Conservation (phyloP, 2,113 vertebrate species). For the Paedocypris sp. region DNA sequence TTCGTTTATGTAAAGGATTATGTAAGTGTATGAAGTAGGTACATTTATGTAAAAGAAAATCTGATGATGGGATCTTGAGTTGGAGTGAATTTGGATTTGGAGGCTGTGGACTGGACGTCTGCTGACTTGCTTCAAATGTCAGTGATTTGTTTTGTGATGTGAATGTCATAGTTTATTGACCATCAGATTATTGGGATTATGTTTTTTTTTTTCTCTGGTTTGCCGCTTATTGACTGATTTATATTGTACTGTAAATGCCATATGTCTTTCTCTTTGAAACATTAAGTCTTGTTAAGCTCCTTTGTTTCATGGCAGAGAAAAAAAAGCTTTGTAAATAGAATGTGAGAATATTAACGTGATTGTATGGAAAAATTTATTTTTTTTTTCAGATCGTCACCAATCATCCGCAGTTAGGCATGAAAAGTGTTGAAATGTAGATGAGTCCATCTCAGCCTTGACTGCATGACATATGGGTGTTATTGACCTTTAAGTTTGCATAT, state of each 20-base stretch:
- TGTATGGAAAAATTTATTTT: not conserved
- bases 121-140: too few species aligned
- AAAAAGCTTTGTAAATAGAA: conserved; percentile 8
- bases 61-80: too few species aligned
- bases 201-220: not conserved
- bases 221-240: not conserved
- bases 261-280: not conserved
- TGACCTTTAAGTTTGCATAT: conserved; percentile 23
- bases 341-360: not conserved
- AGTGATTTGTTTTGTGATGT: too few species aligned
- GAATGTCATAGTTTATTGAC: too few species aligned
- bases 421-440: not conserved
- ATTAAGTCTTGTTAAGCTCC: not conserved
- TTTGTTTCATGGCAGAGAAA: not conserved
- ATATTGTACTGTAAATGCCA: not conserved
- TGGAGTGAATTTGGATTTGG: too few species aligned
- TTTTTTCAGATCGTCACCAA: conserved; percentile 6
- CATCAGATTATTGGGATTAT: too few species aligned
- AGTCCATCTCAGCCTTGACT: conserved; percentile 9
- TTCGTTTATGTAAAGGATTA: too few species aligned
- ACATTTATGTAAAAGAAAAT: too few species aligned
- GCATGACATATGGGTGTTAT: conserved; percentile 29
- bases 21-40: too few species aligned
- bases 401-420: not conserved
- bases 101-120: too few species aligned